These are phyloP conservation scores for Napeogenes inachia DNA, from an alignment of 2,888 invertebrate species.

Conservation along the genomic window DNA sequence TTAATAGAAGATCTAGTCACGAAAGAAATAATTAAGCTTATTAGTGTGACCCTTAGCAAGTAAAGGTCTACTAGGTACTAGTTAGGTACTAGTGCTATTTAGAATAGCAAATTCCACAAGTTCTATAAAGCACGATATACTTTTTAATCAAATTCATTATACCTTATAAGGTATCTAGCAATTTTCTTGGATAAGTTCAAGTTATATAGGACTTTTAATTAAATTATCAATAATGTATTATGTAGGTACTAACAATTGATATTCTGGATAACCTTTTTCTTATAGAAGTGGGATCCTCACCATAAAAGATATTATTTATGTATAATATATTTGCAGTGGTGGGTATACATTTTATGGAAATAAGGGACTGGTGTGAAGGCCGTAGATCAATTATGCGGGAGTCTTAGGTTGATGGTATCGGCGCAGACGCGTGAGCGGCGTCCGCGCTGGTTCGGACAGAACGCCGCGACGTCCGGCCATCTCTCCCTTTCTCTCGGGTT, in stretches of 20 bases:
- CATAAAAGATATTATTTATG: background rate
- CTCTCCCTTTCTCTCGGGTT: constrained; percentile 74
- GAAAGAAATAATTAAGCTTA: constrained; percentile 29
- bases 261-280: no score
- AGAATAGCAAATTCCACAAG: constrained; percentile 21
- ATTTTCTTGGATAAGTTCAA: no score
- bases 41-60: constrained; percentile 54
- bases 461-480: constrained; percentile 40
- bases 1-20: no score
- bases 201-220: no score
- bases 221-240: no score
- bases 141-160: no score
- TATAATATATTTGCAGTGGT: constrained; percentile 4
- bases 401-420: constrained; percentile 20
- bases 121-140: background rate
- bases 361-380: constrained; percentile 25
- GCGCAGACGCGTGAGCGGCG: constrained; percentile 23
- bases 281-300: no score
- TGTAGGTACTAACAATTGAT: no score
- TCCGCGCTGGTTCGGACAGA: constrained; percentile 30
- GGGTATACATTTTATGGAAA: constrained; percentile 9
- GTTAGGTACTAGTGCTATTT: constrained; percentile 7
- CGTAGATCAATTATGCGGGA: constrained; percentile 17
- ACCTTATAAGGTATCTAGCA: no score
- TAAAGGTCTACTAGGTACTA: constrained; percentile 36